Percentiles rank a stretch among this genome's conserved stretches.
phyloP scores from a whole-genome alignment of 2,113 vertebrate genomes.

The Struthidea cinerea region DNA sequence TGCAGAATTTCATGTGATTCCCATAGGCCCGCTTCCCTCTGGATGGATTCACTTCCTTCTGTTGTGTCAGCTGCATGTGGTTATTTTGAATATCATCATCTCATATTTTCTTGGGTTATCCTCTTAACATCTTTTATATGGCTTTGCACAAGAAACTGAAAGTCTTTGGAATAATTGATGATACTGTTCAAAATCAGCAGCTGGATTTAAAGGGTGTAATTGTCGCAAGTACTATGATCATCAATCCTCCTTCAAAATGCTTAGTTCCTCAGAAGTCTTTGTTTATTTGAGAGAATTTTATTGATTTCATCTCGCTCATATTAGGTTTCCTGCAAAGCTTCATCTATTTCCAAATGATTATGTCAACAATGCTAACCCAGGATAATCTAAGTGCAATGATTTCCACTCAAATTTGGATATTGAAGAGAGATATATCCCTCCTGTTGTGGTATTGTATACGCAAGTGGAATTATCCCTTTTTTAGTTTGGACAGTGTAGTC shows the following conservation, averaged over 20 bases:
- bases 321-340: background rate
- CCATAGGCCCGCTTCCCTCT: background rate
- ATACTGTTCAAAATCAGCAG: background rate
- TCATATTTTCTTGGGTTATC: background rate
- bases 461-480: background rate
- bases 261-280: background rate
- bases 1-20: background rate
- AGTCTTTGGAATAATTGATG: background rate
- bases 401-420: background rate
- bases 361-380: background rate
- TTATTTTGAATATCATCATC: background rate
- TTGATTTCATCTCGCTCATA: background rate
- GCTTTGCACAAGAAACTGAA: background rate
- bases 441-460: background rate
- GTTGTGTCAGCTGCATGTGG: background rate
- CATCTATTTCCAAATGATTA: background rate
- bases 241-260: background rate
- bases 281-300: background rate
- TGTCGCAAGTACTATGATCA: background rate
- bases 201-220: background rate
- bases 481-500: background rate
- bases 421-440: background rate
- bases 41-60: background rate
- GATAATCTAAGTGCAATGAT: background rate
- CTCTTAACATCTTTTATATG: background rate